Percentiles rank a stretch among this genome's conserved stretches.
Evolutionary conservation across 2,113 vertebrate species (phyloP).

Genomic region (Cyanocitta stelleri): DNA sequence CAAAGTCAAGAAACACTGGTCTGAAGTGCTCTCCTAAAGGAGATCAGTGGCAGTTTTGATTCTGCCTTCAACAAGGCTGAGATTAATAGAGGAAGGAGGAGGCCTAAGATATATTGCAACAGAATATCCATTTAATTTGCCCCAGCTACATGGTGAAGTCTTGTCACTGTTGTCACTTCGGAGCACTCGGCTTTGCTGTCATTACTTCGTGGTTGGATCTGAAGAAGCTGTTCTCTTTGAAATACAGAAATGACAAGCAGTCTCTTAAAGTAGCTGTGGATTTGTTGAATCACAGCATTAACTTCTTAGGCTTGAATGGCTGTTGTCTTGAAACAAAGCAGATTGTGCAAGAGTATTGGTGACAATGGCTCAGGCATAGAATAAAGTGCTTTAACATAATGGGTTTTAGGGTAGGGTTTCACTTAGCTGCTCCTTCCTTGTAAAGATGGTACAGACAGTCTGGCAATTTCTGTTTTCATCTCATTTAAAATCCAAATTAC

Average conservation of each 20-base stretch:
- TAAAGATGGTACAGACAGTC: slow-evolving; percentile 22
- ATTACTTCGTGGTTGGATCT: background rate
- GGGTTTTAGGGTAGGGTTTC: slow-evolving; percentile 27
- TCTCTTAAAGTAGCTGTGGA: background rate
- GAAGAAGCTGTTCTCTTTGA: slow-evolving; percentile 1
- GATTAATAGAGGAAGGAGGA: background rate
- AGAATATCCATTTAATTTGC: background rate
- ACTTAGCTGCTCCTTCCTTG: background rate
- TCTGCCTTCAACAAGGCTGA: background rate
- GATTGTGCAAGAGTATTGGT: slow-evolving; percentile 22
- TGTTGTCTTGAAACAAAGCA: slow-evolving; percentile 29
- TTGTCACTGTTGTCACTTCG: background rate
- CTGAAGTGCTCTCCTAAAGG: background rate
- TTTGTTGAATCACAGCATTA: slow-evolving; percentile 8
- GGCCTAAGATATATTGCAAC: background rate
- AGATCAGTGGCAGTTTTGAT: background rate
- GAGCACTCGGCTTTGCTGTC: background rate
- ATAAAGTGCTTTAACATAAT: background rate
- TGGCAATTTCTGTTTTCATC: slow-evolving; percentile 50
- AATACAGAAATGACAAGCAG: background rate
- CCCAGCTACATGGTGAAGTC: background rate
- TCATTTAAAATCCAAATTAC: slow-evolving; percentile 65
- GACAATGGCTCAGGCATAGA: slow-evolving; percentile 15
- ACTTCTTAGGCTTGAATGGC: background rate
- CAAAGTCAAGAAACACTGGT: background rate